Conservation (phyloP, 1,140 invertebrate genomes). For the Micrasema longulum region DNA sequence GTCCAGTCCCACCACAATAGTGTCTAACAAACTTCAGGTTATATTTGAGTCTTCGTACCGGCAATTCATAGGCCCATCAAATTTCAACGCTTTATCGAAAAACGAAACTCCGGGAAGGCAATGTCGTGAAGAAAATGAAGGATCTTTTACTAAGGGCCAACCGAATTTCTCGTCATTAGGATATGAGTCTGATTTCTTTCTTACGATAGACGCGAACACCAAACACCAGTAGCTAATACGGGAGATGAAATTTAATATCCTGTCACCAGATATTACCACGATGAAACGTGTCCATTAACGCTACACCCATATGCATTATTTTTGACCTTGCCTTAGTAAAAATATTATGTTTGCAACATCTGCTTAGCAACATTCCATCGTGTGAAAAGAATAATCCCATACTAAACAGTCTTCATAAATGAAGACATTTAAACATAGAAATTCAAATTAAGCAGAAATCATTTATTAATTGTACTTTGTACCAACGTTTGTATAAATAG, state of each 20-base stretch:
- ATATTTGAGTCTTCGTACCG: too few species aligned
- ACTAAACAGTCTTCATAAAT: too few species aligned
- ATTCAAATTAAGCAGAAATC: too few species aligned
- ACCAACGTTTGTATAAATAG: too few species aligned
- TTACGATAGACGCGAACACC: background rate
- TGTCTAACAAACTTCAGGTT: background rate
- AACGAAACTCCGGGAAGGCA: too few species aligned
- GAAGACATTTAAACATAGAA: too few species aligned
- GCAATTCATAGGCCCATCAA: too few species aligned
- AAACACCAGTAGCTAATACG: constrained; percentile 13
- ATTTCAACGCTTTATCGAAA: too few species aligned
- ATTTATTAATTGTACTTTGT: too few species aligned
- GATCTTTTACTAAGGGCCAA: background rate
- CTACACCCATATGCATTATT: constrained; percentile 14
- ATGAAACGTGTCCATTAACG: constrained; percentile 8
- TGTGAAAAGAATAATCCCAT: too few species aligned
- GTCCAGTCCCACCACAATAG: constrained; percentile 10
- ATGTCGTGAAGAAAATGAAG: background rate
- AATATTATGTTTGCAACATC: too few species aligned
- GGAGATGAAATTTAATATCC: constrained; percentile 26
- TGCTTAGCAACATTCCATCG: too few species aligned
- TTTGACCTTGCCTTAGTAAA: constrained; percentile 4
- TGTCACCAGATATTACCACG: constrained; percentile 6
- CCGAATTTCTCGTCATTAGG: background rate
- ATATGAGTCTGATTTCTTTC: background rate